Evolutionary conservation across 2,888 invertebrate genomes (phyloP), one percentile per base, ranked within the genome.

Genomic region (Erebia palarica): DNA sequence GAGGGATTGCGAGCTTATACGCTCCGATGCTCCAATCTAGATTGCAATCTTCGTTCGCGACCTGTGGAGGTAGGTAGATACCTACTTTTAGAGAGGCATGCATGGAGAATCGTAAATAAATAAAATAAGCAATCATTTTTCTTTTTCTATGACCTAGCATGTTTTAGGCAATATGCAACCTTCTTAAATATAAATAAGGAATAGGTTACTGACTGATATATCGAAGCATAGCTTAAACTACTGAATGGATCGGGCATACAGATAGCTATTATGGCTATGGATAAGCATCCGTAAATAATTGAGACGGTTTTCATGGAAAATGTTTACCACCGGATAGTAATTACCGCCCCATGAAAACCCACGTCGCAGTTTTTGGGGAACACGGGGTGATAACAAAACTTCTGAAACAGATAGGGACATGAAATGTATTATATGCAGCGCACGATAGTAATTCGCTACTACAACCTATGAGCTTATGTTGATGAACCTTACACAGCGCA

Each of bases 401-500:
- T 55, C 18, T 10, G 18, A 44, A 36, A 36, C 58, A 36, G 36
- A 44, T 16, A 16, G 11, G 10, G 44, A 44, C 44, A 18, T 63
- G 49, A 63, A 63, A 49, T 21, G 59, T 64, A 58, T 49, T 64
- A 58, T 49, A 21, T 53, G 69, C 65, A 63, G 51, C 36, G 36
- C 64, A 55, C 44, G 60, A 36, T 47, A 64, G 71, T 71, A 44
- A 65, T 21, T 59, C 51, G 66, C 58, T 51, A 69, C 71, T 71
- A 73, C 68, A 66, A 53, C 61, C 60, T 68, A 49, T 70, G 71
- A 76, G 72, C 74, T 75, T 73, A 75, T 69, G 72, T 69, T 73
- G 73, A 75, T 74, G 74, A 72, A 72, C 70, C 71, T 71, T 67
- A 74, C 76, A 77, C 64, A 76, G 72, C 74, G 74, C 73, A 74